phyloP scores from a whole-genome alignment of 2,113 vertebrate species.

The Cavia aperea region DNA sequence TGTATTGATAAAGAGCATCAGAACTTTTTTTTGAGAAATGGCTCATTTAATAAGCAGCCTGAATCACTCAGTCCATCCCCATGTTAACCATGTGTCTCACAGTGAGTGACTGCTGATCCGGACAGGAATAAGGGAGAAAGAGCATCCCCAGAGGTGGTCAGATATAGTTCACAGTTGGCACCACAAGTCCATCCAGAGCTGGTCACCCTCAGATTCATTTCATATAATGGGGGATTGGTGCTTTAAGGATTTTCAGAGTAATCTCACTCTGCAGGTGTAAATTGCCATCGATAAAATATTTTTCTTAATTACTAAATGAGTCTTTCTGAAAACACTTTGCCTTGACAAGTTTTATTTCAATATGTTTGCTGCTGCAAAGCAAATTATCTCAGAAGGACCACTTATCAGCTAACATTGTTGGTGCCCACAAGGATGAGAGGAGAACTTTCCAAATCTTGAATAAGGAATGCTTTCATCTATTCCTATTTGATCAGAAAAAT shows the following conservation, averaged over 20 bases:
- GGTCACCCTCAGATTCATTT: neutral
- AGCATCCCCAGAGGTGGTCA: neutral
- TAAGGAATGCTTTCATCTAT: neutral
- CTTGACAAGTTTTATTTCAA: neutral
- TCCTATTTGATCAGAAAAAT: neutral
- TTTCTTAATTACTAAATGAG: neutral
- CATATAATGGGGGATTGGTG: neutral
- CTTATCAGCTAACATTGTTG: neutral
- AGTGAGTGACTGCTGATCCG: no score
- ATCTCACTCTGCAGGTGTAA: neutral
- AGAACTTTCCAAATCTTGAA: neutral
- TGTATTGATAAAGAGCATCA: neutral
- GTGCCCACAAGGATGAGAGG: neutral
- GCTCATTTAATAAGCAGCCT: no score
- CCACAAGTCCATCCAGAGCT: neutral
- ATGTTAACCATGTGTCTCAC: no score
- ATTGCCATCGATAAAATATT: neutral
- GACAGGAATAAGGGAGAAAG: no score
- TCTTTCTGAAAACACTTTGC: neutral
- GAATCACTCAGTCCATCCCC: no score
- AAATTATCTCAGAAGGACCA: neutral
- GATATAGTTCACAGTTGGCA: neutral
- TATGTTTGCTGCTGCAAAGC: neutral
- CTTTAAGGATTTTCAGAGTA: neutral
- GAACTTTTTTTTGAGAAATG: neutral